Conservation (phyloP, 2,113 vertebrate species). For the Acrocephalus kingi region DNA sequence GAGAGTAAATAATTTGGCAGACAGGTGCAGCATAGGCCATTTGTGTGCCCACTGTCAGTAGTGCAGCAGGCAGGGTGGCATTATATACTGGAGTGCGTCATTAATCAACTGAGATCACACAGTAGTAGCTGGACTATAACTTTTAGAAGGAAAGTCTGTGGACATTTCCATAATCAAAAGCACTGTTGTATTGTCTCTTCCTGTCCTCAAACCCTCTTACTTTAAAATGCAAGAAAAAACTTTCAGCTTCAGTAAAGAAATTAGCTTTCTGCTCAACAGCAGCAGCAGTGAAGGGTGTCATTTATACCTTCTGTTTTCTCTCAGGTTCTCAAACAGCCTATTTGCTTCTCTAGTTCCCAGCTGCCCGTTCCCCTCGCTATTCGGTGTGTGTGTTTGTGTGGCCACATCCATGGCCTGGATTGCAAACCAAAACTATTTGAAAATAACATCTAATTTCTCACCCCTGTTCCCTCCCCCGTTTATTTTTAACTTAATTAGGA, state of each 20-base stretch:
- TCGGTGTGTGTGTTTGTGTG: not conserved
- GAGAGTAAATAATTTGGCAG: not conserved
- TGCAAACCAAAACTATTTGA: not conserved
- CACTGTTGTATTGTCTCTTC: not conserved
- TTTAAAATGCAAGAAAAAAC: not conserved
- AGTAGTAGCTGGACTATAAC: not conserved
- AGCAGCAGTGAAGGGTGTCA: not conserved
- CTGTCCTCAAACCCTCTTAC: not conserved
- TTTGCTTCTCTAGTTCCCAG: not conserved
- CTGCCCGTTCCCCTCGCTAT: accelerated
- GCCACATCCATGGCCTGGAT: not conserved
- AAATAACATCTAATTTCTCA: not conserved
- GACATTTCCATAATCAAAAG: not conserved
- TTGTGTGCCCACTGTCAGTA: not conserved
- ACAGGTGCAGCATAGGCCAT: not conserved
- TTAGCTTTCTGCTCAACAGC: not conserved
- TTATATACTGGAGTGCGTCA: not conserved
- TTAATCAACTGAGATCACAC: not conserved
- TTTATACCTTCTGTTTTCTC: not conserved
- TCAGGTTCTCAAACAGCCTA: not conserved
- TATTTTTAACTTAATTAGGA: not conserved
- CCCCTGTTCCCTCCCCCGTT: accelerated
- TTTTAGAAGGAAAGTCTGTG: not conserved
- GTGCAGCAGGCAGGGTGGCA: not conserved
- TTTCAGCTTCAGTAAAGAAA: not conserved